Base-by-base conservation (phyloP, 1,140 invertebrate species). In the Pentalonia nigronervosa region DNA sequence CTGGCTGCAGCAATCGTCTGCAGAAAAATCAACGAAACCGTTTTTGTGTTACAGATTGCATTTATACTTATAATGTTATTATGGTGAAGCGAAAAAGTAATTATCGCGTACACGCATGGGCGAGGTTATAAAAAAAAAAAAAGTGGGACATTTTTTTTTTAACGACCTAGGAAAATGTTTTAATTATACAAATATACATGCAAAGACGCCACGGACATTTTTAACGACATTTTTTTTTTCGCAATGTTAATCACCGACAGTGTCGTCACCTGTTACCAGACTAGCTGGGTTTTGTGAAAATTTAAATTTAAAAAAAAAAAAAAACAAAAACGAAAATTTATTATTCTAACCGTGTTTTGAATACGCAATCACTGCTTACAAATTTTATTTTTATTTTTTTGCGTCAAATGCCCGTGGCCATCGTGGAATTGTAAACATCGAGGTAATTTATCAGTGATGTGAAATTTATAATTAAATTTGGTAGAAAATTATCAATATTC, bases 151-250 rank as follows among this genome's bases (percentile, higher is more conserved):
- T 4, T 17, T 30, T 30, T 14, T 84, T 30, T 86, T 87, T 87
- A 20, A 87, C 45, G 41, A 48, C 47, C 47, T n/a, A 88, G 84
- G 84, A 47, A 86, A 86, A 86, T 88, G n/a, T 88, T 88, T 88
- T 88, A 48, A 88, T 88, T 88, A 48, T 48, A 88, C 30, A 48
- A 30, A 48, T 47, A 87, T 47, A 47, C 45, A 47, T 14, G 25
- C 41, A 87, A 87, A 87, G 41, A 45, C 30, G 30, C 84, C 21
- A 45, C 84, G n/a, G 41, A 45, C 21, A 45, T 45, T 86, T 86
- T 86, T 48, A 48, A 88, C 86, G 47, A 34, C 30, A 86, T 86
- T 88, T 45, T 84, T 83, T 84, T 86, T 86, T 30, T 14, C n/a
- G 30, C 84, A 21, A 30, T 88, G 47, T 88, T 88, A 48, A 88